Evolutionary conservation across 2,888 invertebrate genomes (phyloP), one percentile per base, ranked within the genome.

Genomic region (Amphipyra tragopoginis): DNA sequence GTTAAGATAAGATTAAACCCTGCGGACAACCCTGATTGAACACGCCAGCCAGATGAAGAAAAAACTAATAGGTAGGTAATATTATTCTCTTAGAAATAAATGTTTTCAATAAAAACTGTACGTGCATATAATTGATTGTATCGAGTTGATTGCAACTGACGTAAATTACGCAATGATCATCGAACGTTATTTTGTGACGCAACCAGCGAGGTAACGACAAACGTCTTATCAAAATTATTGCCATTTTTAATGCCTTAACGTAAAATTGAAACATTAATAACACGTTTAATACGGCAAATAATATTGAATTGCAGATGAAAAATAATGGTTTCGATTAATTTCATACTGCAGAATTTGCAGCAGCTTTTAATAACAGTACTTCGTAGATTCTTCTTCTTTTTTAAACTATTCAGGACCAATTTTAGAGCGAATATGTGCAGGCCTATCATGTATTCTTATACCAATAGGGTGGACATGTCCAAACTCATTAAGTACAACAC

Each of bases 101-200:
- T 8, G 14, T 21, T 26, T 48, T 55, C 13, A 39, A 54, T 36
- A 14, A 13, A 44, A 59, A 21, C 34, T 45, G 36, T 52, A 47
- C 52, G 57, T 57, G 57, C 49, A 53, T 57, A 48, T 62, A 55
- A 63, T 63, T 50, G 54, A 45, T 54, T 47, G 49, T 43, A 42
- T 34, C 15, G 54, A 26, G 38, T 47, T 21, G 53, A 48, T 62
- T 51, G 38, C 15, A 53, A 57, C 57, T 33, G 11, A 53, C 45
- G 51, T 33, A 58, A 56, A 51, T 62, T 51, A 62, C 33, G 42
- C 33, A 56, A 56, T 47, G 33, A 56, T 49, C 9, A 14, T 14
- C 15, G 10, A 54, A 33, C 33, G 29, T 11, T 15, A 9, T 38
- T n/a, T 14, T 51, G 10, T 62, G 56, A 52, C 50, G 62, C 45